A percentile compares a stretch with the other conserved stretches of the same genome.
These are phyloP conservation scores for Paramacrobiotus metropolitanus DNA, from an alignment of 1,140 invertebrate genomes.

Conservation along the genomic window DNA sequence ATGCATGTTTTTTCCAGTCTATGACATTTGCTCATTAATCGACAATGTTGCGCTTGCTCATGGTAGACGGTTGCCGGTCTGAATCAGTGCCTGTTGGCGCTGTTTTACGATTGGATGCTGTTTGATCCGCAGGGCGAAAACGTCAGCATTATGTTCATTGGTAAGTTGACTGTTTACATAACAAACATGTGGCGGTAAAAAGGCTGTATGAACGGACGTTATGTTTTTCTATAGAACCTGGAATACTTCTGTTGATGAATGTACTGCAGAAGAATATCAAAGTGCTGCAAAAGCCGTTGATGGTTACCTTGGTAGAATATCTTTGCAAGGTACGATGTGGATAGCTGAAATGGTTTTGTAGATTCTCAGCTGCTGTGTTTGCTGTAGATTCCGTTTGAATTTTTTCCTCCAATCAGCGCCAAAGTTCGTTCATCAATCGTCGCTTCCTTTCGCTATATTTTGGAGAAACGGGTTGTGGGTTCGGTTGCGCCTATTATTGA, in stretches of 20 bases:
- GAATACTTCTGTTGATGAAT: slow-evolving; percentile 3
- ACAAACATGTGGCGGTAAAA: no score
- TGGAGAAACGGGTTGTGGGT: neutral
- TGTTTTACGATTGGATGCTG: slow-evolving; percentile 95
- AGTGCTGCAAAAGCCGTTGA: slow-evolving; percentile 78
- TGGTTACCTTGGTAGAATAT: slow-evolving; percentile 22
- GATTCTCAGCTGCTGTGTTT: slow-evolving; percentile 17
- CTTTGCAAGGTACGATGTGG: neutral
- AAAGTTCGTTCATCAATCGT: slow-evolving; percentile 26
- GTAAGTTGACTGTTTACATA: slow-evolving; percentile 22
- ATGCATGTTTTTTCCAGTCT: no score
- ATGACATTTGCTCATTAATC: no score
- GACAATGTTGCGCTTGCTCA: no score
- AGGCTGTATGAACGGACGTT: no score
- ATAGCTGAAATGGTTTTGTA: neutral
- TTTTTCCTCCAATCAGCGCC: slow-evolving; percentile 4
- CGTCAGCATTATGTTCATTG: slow-evolving; percentile 96
- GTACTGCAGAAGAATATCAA: slow-evolving; percentile 17
- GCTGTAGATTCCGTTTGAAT: slow-evolving; percentile 6
- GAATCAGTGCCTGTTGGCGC: slow-evolving; percentile 75
- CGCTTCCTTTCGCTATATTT: slow-evolving; percentile 26
- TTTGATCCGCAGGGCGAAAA: slow-evolving; percentile 55
- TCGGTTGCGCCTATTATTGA: slow-evolving; percentile 48
- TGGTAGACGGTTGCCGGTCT: slow-evolving; percentile 57
- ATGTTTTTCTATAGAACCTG: slow-evolving; percentile 6